phyloP scores from a whole-genome alignment of 2,797 vertebrate species.

The Lepidocolaptes lacrymiger region DNA sequence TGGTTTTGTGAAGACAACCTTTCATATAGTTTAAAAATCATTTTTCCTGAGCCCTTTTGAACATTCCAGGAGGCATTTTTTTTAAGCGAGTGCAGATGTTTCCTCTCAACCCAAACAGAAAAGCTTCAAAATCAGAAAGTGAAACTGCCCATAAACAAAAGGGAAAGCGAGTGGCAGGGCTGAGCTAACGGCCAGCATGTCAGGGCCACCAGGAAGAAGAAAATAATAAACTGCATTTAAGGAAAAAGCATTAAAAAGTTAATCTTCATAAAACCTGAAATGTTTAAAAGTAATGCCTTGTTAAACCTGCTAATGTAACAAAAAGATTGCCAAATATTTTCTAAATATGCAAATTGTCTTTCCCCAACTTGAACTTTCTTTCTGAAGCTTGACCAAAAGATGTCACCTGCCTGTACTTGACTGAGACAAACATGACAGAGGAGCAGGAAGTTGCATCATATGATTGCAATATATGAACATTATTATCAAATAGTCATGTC shows the following conservation, averaged over 20 bases:
- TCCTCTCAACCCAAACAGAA: slow-evolving; percentile 63
- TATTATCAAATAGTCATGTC: slow-evolving; percentile 47
- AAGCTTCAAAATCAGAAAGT: slow-evolving; percentile 65
- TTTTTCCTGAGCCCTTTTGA: slow-evolving; percentile 49
- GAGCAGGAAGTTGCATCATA: slow-evolving; percentile 65
- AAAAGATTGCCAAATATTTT: background rate
- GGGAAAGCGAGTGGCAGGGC: slow-evolving; percentile 8
- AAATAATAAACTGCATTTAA: background rate
- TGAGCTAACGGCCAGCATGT: background rate
- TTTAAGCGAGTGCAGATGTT: slow-evolving; percentile 61
- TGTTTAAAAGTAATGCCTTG: background rate
- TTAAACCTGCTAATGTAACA: background rate
- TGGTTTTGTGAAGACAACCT: slow-evolving; percentile 26
- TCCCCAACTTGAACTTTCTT: background rate
- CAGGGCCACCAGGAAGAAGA: background rate
- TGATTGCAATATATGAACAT: slow-evolving; percentile 35
- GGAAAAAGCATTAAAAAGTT: background rate
- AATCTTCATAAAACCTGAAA: background rate
- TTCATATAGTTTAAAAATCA: background rate
- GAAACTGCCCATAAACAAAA: slow-evolving; percentile 70
- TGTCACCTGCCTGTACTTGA: slow-evolving; percentile 8
- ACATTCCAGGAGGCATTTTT: slow-evolving; percentile 45
- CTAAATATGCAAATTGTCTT: background rate
- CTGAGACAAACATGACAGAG: slow-evolving; percentile 42
- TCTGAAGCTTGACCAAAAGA: slow-evolving; percentile 24